Conservation (phyloP, 2,797 vertebrate genomes). For the Lates japonicus region DNA sequence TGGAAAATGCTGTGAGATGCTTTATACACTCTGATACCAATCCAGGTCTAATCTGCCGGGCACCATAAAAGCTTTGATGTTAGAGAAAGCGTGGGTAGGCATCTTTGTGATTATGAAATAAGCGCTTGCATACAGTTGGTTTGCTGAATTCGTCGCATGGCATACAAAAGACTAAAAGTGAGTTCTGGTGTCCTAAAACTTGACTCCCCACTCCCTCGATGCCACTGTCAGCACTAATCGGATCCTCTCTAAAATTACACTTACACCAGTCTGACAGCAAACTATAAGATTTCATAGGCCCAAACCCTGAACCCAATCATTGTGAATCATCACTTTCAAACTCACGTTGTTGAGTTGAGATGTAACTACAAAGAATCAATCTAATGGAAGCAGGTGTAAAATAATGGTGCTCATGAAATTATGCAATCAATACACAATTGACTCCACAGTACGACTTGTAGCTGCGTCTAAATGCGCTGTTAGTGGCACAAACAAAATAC, state of each 20-base stretch:
- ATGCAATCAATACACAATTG: constrained; percentile 9
- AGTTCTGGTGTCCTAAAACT: constrained; percentile 30
- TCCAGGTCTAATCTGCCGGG: constrained; percentile 52
- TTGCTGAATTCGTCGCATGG: background rate
- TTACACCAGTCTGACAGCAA: constrained; percentile 23
- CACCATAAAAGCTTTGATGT: constrained; percentile 59
- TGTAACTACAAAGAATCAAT: background rate
- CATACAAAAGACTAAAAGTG: background rate
- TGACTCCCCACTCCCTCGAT: background rate
- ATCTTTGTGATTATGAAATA: constrained; percentile 51
- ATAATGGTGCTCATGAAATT: constrained; percentile 1
- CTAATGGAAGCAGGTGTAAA: constrained; percentile 5
- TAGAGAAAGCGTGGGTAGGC: constrained; percentile 37
- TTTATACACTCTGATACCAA: constrained; percentile 24
- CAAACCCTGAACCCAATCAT: constrained; percentile 14
- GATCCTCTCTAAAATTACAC: constrained; percentile 18
- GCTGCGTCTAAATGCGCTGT: background rate
- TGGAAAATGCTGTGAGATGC: constrained; percentile 35
- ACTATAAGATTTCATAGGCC: constrained; percentile 29
- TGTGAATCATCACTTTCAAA: constrained; percentile 21
- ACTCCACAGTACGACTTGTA: too few species aligned
- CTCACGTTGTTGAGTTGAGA: background rate
- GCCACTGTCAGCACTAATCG: constrained; percentile 19
- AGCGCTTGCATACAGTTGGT: constrained; percentile 59
- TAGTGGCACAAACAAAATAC: background rate